Percentiles rank a stretch among this genome's conserved stretches.
These are phyloP conservation scores for Ursus arctos DNA, from an alignment of 2,113 vertebrate species.

Conservation along the genomic window DNA sequence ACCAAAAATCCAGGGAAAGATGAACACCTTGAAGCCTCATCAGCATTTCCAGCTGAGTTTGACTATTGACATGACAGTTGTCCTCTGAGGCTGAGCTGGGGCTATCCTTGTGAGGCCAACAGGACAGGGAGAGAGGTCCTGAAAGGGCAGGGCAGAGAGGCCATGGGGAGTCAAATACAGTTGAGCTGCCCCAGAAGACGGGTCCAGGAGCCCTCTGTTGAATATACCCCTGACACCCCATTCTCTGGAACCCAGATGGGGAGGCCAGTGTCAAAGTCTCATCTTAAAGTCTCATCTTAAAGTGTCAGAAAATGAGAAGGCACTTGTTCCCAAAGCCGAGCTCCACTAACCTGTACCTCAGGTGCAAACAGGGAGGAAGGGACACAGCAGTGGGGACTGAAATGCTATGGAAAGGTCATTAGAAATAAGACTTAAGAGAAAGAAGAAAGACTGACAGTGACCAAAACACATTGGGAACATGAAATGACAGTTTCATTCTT, in stretches of 20 bases:
- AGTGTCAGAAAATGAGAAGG: not conserved
- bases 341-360: not conserved
- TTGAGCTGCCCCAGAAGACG: not conserved
- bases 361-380: not conserved
- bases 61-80: not conserved
- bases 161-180: not conserved
- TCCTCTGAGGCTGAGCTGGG: not conserved
- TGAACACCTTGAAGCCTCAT: not conserved
- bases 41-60: not conserved
- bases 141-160: too few relatives aligned
- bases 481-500: not conserved
- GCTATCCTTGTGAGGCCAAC: not conserved
- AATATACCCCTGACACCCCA: not conserved
- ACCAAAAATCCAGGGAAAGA: not conserved
- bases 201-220: not conserved
- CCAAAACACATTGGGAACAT: not conserved
- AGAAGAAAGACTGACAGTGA: not conserved
- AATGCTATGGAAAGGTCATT: not conserved
- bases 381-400: not conserved
- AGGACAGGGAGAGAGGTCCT: not conserved
- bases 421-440: not conserved
- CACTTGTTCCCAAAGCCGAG: not conserved
- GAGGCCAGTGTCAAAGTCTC: not conserved
- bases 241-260: not conserved
- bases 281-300: not conserved